These are phyloP conservation scores for Sisyra terminalis DNA, from an alignment of 2,888 invertebrate genomes.

Conservation along the genomic window DNA sequence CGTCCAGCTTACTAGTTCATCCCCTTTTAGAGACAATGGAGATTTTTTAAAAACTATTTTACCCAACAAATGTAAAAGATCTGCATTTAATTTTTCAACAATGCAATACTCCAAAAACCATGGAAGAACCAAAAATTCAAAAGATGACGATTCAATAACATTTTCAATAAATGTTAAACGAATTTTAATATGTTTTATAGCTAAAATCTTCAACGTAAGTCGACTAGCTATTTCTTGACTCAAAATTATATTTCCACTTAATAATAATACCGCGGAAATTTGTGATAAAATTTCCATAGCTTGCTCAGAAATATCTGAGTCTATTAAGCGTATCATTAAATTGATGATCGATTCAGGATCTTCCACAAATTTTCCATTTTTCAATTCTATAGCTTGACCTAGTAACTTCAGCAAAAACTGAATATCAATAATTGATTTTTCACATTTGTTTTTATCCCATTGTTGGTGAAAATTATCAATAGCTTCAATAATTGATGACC, in stretches of 20 bases:
- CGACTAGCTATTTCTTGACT: constrained; percentile 57
- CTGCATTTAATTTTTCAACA: constrained; percentile 33
- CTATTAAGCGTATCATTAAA: constrained; percentile 34
- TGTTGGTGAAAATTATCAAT: constrained; percentile 19
- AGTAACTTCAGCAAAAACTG: constrained; percentile 37
- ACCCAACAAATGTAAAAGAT: constrained; percentile 41
- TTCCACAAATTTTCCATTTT: constrained; percentile 43
- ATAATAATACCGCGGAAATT: constrained; percentile 39
- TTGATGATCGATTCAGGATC: constrained; percentile 42
- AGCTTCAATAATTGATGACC: constrained; percentile 34
- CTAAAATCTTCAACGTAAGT: constrained; percentile 45
- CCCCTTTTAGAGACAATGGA: constrained; percentile 41
- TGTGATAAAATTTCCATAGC: constrained; percentile 33
- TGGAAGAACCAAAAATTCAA: constrained; percentile 57
- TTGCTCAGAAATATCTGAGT: constrained; percentile 29
- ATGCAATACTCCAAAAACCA: constrained; percentile 41
- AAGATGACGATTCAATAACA: constrained; percentile 46
- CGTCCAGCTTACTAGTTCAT: constrained; percentile 42
- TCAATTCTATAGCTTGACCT: constrained; percentile 42
- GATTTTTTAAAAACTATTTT: constrained; percentile 50
- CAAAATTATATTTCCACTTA: constrained; percentile 43
- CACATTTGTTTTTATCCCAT: constrained; percentile 14
- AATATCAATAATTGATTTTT: constrained; percentile 14
- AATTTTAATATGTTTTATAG: constrained; percentile 35
- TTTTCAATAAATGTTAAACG: constrained; percentile 47